Base-by-base conservation (phyloP, 2,888 invertebrate species). In the Oxyteleia sp. region DNA sequence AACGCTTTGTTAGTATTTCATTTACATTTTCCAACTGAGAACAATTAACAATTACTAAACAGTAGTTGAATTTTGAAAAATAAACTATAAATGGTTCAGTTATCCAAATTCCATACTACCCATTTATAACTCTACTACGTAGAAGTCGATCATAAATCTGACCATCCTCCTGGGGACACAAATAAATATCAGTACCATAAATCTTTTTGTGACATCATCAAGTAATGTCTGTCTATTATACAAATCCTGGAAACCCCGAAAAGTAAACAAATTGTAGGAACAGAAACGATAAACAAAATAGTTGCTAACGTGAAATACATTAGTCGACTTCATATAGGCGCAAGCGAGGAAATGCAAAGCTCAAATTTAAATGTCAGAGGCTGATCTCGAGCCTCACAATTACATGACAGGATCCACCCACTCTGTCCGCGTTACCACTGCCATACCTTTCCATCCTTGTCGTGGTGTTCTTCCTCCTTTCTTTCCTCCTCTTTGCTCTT, bases 321-420 rank as follows among this genome's bases (percentile, higher is more conserved):
- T 13, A 29, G 35, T 69, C 45, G 55, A 11, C 35, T n/a, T 53
- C 29, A 32, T 15, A 16, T 4, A 2, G 53, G 53, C 32, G 53
- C 32, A 32, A 29, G 53, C 53, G 53, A 53, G 15, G 53, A 32
- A 15, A 53, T 32, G 57, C 49, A 49, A 23, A 16, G 23, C 75
- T 59, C 13, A 76, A 82, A 82, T 82, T 82, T 78, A 78, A 82
- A 82, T 78, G 82, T 82, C 76, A 82, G 72, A 82, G 66, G 53
- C 61, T 53, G 76, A 76, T 71, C 80, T 61, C 43, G 45, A 16
- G 66, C 43, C 61, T 71, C 59, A 66, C 84, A 84, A 84, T 84
- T 84, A 84, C 68, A 64, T 23, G 71, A 13, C 49, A 20, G 75
- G 72, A 69, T 55, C 74, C 78, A 82, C 81, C 72, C 64, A 78